Conservation (phyloP, 1,140 invertebrate genomes). For the Rhagoletis zephyria region DNA sequence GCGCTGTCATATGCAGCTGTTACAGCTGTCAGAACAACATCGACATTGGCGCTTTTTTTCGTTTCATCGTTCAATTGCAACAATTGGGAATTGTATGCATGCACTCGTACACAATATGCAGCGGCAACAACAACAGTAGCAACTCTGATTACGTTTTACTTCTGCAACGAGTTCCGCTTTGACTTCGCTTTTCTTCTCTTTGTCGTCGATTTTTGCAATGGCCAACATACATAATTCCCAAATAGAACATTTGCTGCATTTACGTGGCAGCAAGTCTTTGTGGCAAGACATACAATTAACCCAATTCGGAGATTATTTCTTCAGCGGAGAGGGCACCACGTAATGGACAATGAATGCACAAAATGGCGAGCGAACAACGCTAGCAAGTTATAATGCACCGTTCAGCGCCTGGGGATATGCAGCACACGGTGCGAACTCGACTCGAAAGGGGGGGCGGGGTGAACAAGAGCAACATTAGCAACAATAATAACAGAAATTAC, state of each 20-base stretch:
- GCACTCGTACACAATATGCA: not conserved
- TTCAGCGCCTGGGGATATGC: not conserved
- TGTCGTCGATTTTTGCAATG: not conserved
- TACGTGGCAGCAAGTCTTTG: conserved; percentile 9
- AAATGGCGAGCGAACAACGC: not conserved
- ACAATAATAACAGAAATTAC: conserved; percentile 12
- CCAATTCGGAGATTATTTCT: not conserved
- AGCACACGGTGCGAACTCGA: not conserved
- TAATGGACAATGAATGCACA: conserved; percentile 15
- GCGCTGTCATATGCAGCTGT: not conserved
- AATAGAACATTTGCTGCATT: not conserved
- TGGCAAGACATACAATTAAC: conserved; percentile 10
- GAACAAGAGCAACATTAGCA: conserved; percentile 10
- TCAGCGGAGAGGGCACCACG: not conserved
- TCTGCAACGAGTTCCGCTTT: not conserved
- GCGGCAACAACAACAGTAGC: not conserved
- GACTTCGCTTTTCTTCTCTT: not conserved
- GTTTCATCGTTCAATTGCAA: not conserved
- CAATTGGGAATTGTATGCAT: conserved; percentile 16
- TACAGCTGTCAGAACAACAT: not conserved
- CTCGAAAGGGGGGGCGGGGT: not conserved
- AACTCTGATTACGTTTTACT: not conserved
- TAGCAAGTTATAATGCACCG: not conserved
- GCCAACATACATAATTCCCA: not conserved
- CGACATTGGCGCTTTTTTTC: not conserved